Base-by-base conservation (phyloP, 2,797 vertebrate species). In the Alcedo quadribrachys region DNA sequence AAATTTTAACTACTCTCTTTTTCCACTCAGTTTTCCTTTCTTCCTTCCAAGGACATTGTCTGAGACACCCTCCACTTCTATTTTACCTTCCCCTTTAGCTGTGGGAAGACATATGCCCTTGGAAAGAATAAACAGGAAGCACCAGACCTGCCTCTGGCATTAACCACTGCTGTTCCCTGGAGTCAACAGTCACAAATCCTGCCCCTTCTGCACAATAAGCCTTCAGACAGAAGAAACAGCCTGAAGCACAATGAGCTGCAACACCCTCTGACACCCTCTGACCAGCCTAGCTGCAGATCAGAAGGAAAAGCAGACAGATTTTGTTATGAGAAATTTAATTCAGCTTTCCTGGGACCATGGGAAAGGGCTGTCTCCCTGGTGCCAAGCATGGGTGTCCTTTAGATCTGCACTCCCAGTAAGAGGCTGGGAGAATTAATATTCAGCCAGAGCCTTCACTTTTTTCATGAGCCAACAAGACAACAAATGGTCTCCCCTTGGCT, bases 121-220 rank as follows among this genome's bases (percentile, higher is more conserved):
- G 80, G 78, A 71, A 79, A 80, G 75, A 33, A 63, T 48, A 84
- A 94, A 88, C 58, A 91, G 78, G 68, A 96, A 89, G 28, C 66
- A 40, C 68, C 55, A 88, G 63, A n/a, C 22, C 53, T 61, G 66
- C 51, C 62, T 45, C 55, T 77, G 54, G 30, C 55, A 32, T 63
- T 63, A 87, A 69, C 40, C 45, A 42, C 51, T 33, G 54, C 73
- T 40, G 25, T 2, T 84, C 27, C 61, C 48, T 43, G 70, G 21
- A 71, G 43, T 42, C 33, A 65, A 35, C 78, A 87, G 50, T 3
- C 22, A 1, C 69, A 92, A 82, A 81, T 33, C 48, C 85, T 55
- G 33, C 61, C 0, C 0, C 18, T 2, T 9, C 75, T 71, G 62
- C 32, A 54, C 51, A 58, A 15, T 33, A 57, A 30, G 20, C 37